A percentile compares a stretch with the other conserved stretches of the same genome.
Conservation (phyloP, 2,113 vertebrate species). For the Stegostoma tigrinum region DNA sequence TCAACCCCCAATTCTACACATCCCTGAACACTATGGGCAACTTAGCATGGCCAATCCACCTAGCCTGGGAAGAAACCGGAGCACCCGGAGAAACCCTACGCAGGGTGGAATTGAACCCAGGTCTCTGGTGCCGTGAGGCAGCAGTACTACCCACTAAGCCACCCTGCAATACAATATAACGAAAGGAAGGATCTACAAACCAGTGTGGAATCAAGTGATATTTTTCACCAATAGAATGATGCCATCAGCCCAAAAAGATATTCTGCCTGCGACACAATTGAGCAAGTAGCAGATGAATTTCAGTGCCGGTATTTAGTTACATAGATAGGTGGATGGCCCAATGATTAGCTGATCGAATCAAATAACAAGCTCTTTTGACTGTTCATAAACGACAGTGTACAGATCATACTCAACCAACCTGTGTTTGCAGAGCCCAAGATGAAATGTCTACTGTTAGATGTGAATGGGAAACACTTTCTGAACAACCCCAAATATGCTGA, state of each 20-base stretch:
- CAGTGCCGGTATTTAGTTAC: background rate
- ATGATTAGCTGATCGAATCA: background rate
- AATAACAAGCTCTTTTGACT: background rate
- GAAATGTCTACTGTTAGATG: background rate
- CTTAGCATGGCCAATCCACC: no score
- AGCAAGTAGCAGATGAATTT: background rate
- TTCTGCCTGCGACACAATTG: background rate
- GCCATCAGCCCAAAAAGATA: background rate
- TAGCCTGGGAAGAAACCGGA: no score
- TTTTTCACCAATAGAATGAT: background rate
- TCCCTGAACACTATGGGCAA: no score
- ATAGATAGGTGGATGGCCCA: no score
- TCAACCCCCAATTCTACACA: no score
- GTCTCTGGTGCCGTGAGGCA: no score
- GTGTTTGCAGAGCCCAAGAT: background rate
- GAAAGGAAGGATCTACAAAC: background rate
- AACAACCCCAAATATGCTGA: background rate
- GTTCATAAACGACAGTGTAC: background rate
- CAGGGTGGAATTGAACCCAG: no score
- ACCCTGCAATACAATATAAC: background rate
- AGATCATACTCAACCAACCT: background rate
- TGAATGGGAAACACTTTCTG: background rate
- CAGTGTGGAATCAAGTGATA: background rate
- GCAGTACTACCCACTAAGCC: no score
- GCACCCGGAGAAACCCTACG: no score